Conservation (phyloP, 2,113 vertebrate genomes). For the Chionis minor region DNA sequence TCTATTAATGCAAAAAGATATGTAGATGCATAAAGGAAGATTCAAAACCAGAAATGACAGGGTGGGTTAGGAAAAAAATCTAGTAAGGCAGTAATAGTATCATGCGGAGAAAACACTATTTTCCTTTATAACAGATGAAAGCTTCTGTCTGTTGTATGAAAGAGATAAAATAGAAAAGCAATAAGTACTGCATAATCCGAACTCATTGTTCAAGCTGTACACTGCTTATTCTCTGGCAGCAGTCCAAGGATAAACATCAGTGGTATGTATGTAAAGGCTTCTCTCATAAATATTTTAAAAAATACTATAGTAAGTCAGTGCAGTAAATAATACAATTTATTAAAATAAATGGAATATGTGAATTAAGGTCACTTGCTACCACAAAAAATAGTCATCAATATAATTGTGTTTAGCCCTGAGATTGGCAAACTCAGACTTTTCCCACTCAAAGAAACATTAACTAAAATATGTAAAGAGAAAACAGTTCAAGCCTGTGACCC, state of each 20-base stretch:
- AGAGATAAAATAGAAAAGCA: constrained; percentile 26
- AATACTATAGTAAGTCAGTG: background rate
- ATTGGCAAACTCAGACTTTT: background rate
- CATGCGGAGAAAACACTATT: background rate
- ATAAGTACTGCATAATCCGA: constrained; percentile 20
- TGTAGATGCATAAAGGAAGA: background rate
- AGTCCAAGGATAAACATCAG: constrained; percentile 5
- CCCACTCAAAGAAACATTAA: background rate
- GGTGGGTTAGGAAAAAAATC: background rate
- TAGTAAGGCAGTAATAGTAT: background rate
- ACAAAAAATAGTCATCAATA: background rate
- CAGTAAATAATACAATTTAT: constrained; percentile 4
- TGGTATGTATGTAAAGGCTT: background rate
- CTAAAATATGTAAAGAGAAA: background rate
- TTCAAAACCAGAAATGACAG: constrained; percentile 11
- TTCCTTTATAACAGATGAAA: constrained; percentile 39
- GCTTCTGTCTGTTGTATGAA: background rate
- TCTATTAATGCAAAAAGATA: background rate
- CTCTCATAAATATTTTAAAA: background rate
- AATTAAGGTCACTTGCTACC: background rate
- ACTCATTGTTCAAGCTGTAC: constrained; percentile 8
- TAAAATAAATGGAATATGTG: background rate
- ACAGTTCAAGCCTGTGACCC: background rate
- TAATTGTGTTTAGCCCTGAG: background rate
- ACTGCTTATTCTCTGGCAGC: background rate